A percentile compares a stretch with the other conserved stretches of the same genome.
phyloP scores from a whole-genome alignment of 2,113 vertebrate species.

The Propithecus coquereli region DNA sequence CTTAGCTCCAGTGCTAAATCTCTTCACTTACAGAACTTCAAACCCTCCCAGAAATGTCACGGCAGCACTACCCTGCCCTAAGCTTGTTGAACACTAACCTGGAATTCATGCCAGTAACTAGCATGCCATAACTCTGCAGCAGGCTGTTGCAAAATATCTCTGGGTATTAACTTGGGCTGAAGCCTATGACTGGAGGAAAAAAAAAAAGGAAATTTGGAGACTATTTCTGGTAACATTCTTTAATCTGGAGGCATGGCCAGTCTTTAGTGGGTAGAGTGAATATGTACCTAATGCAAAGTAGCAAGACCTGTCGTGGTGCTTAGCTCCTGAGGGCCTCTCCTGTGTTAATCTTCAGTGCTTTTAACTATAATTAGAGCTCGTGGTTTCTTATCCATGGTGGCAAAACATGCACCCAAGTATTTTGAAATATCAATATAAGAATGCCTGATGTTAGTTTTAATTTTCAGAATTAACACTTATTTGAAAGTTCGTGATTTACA shows the following conservation, averaged over 20 bases:
- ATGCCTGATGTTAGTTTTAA: not conserved
- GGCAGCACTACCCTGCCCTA: not conserved
- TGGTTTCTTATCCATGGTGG: not conserved
- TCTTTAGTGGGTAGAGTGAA: not conserved
- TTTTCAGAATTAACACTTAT: not conserved
- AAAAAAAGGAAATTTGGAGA: not conserved
- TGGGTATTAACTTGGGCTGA: not conserved
- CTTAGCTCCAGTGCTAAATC: not conserved
- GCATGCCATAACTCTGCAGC: not conserved
- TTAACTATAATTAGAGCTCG: not conserved
- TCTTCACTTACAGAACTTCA: not conserved
- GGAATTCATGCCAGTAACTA: not conserved
- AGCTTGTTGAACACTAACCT: not conserved
- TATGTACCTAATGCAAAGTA: not conserved
- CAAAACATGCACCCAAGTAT: not conserved
- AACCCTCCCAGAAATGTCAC: constrained; percentile 46
- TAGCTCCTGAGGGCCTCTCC: not conserved
- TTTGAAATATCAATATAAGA: not conserved
- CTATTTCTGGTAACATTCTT: constrained; percentile 57
- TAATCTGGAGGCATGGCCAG: not conserved
- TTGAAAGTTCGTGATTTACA: not conserved
- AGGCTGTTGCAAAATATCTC: constrained; percentile 22
- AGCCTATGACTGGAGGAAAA: not conserved
- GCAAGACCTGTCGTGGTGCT: not conserved
- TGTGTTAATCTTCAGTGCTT: not conserved